Conservation (phyloP, 2,888 invertebrate genomes). For the Bombyx huttoni region DNA sequence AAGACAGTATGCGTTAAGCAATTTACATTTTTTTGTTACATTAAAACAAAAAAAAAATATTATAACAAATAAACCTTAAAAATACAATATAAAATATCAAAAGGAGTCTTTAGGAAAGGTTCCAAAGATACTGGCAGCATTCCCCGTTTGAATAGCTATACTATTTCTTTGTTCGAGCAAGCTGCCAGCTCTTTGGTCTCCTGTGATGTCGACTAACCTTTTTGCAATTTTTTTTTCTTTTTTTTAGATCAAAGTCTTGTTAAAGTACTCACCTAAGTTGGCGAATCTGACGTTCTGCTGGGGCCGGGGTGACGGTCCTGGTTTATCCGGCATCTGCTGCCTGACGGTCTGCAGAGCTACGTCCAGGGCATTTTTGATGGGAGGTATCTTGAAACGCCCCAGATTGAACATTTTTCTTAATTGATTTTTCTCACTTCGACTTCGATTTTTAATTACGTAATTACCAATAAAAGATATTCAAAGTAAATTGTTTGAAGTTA, state of each 20-base stretch:
- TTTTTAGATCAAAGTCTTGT: not conserved
- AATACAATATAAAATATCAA: too few relatives aligned
- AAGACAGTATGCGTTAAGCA: too few relatives aligned
- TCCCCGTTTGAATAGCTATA: too few relatives aligned
- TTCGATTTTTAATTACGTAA: conserved; percentile 2
- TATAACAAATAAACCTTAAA: too few relatives aligned
- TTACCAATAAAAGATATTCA: not conserved
- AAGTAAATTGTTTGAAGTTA: not conserved
- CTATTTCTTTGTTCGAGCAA: too few relatives aligned
- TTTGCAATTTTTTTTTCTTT: too few relatives aligned
- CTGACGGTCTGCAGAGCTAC: conserved; percentile 87
- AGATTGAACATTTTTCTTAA: conserved; percentile 41
- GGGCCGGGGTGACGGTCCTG: conserved; percentile 58
- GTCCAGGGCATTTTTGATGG: conserved; percentile 82
- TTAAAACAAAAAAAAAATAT: too few relatives aligned
- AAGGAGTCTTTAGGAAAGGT: too few relatives aligned
- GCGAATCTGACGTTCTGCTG: conserved; percentile 70
- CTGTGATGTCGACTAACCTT: too few relatives aligned
- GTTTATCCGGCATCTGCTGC: conserved; percentile 81
- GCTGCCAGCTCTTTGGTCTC: too few relatives aligned
- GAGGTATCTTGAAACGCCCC: conserved; percentile 78
- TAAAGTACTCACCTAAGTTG: conserved; percentile 47
- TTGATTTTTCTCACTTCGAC: conserved; percentile 1
- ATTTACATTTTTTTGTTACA: too few relatives aligned
- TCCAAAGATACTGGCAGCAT: too few relatives aligned